Percentiles rank a stretch among this genome's conserved stretches.
These are phyloP conservation scores for Saxidomus purpurata DNA, from an alignment of 1,140 invertebrate genomes.

Conservation along the genomic window DNA sequence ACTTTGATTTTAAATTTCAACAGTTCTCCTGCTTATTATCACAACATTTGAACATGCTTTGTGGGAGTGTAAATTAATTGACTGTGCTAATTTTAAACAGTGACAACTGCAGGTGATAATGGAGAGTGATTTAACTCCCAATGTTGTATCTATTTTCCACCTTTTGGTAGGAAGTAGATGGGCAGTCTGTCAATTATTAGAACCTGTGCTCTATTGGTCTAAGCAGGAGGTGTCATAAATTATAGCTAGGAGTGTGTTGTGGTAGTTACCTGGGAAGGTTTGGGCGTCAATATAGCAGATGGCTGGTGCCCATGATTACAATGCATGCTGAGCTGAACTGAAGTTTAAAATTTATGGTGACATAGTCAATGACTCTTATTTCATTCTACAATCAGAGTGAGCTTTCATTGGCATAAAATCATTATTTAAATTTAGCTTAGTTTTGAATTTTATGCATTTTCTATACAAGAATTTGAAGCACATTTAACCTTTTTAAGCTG, in stretches of 20 bases:
- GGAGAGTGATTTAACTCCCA: background rate
- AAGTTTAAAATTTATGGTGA: background rate
- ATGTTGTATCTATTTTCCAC: background rate
- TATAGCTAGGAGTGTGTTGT: background rate
- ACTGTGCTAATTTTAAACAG: background rate
- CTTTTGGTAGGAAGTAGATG: background rate
- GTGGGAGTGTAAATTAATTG: background rate
- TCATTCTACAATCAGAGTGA: too few relatives aligned
- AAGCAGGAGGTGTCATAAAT: constrained; percentile 6
- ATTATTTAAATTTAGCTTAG: too few relatives aligned
- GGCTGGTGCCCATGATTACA: background rate
- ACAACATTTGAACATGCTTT: background rate
- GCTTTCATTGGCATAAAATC: too few relatives aligned
- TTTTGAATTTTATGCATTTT: too few relatives aligned
- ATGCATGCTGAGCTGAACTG: background rate
- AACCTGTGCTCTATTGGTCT: too few relatives aligned
- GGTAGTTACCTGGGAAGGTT: background rate
- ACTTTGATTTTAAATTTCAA: background rate
- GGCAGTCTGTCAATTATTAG: constrained; percentile 23
- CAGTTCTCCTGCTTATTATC: background rate
- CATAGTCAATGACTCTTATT: background rate
- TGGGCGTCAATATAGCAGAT: background rate
- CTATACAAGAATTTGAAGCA: too few relatives aligned
- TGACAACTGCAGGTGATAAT: background rate
- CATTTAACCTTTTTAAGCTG: too few relatives aligned